Conservation (phyloP, 92 coral and sea anemone species). For the Epizoanthus rinbou region DNA sequence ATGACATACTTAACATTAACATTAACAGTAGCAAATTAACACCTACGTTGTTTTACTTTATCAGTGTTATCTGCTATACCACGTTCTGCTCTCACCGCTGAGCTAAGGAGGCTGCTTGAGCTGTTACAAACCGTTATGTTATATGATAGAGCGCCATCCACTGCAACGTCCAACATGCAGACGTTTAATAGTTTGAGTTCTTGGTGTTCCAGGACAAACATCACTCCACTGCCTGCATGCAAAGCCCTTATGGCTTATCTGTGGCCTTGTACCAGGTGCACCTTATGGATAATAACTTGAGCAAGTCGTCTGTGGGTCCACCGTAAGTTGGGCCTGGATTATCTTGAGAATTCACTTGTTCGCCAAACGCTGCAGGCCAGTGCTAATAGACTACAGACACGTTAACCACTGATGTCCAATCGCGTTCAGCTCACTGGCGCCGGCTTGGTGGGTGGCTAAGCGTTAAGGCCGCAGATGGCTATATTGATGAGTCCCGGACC, state of each 20-base stretch:
- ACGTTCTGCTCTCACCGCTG: not conserved
- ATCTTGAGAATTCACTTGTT: conserved; percentile 36
- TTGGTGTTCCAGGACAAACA: conserved; percentile 5
- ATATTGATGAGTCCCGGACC: conserved; percentile 38
- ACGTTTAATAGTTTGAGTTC: conserved; percentile 41
- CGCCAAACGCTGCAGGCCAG: conserved; percentile 53
- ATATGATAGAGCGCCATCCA: conserved; percentile 19
- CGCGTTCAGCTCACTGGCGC: conserved; percentile 49
- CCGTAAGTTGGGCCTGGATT: conserved; percentile 39
- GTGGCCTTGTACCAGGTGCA: conserved; percentile 47
- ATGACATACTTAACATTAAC: too few species aligned
- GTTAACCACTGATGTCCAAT: conserved; percentile 37
- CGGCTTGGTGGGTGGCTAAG: conserved; percentile 55
- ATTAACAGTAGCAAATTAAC: too few species aligned
- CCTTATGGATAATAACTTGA: conserved; percentile 37
- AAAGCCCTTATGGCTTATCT: conserved; percentile 3
- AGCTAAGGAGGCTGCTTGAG: not conserved
- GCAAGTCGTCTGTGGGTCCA: conserved; percentile 56
- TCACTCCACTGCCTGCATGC: conserved; percentile 31
- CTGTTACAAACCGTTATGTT: not conserved
- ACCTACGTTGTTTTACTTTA: too few species aligned
- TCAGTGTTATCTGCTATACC: not conserved
- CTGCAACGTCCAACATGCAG: conserved; percentile 40
- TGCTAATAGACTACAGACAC: conserved; percentile 46
- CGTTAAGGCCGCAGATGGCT: conserved; percentile 51